Evolutionary conservation across 2,113 vertebrate species (phyloP).

Genomic region (Gavialis gangeticus): DNA sequence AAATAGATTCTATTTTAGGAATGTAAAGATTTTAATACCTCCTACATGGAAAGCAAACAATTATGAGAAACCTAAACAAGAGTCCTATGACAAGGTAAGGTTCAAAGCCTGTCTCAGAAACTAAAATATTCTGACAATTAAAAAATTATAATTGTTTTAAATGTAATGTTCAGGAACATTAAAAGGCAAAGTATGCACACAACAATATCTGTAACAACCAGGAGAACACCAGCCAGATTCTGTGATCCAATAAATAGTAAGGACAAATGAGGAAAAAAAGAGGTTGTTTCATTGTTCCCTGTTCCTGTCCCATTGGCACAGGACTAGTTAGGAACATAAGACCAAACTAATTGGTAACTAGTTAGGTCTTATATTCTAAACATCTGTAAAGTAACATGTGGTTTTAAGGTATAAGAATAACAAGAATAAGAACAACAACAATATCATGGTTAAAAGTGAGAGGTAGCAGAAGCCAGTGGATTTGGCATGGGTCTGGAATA

Average conservation of each 20-base stretch:
- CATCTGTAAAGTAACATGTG: not conserved
- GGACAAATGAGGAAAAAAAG: not conserved
- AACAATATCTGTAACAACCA: not conserved
- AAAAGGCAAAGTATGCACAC: not conserved
- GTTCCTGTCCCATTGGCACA: not conserved
- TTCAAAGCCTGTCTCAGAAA: not conserved
- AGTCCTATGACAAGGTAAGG: constrained; percentile 74
- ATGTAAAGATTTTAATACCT: constrained; percentile 77
- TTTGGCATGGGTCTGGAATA: not conserved
- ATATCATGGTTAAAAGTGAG: not conserved
- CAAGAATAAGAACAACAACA: not conserved
- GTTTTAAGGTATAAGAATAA: not conserved
- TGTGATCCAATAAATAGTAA: not conserved
- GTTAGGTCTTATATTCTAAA: not conserved
- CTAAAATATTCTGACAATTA: not conserved
- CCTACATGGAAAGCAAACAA: constrained; percentile 63
- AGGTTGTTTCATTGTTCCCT: not conserved
- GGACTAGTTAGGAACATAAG: not conserved
- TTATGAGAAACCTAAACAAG: constrained; percentile 59
- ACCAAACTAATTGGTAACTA: too few relatives aligned
- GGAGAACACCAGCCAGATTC: not conserved
- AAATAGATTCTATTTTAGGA: constrained; percentile 76
- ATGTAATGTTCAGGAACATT: not conserved
- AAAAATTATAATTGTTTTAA: not conserved
- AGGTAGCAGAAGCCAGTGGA: not conserved